Evolutionary conservation across 2,797 vertebrate genomes (phyloP).

Genomic region (Muraenolepis orangiensis): DNA sequence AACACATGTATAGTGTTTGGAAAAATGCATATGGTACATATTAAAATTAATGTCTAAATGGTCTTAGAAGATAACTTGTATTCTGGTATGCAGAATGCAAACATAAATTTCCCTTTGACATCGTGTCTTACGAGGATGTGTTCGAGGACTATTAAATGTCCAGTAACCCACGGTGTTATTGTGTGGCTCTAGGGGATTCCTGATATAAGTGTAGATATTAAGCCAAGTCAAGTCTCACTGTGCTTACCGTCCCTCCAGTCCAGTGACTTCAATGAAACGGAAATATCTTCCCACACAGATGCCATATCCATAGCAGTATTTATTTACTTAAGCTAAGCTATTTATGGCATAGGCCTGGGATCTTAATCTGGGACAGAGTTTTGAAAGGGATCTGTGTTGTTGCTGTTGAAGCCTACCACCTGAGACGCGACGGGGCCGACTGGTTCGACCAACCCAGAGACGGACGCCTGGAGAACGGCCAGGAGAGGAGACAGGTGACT

Average conservation of each 20-base stretch:
- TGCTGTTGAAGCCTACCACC: conserved; percentile 89
- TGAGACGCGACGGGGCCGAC: conserved; percentile 93
- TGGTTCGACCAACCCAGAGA: conserved; percentile 98
- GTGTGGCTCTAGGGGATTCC: background rate
- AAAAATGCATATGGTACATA: background rate
- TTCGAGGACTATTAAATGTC: background rate
- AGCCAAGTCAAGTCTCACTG: background rate
- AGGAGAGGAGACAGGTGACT: conserved; percentile 88
- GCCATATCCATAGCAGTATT: conserved; percentile 9
- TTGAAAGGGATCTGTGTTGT: conserved; percentile 52
- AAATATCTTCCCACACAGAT: background rate
- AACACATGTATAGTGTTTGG: no score
- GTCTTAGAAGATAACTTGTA: background rate
- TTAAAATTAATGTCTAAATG: background rate
- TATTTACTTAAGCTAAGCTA: conserved; percentile 7
- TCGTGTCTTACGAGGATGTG: background rate
- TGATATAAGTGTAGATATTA: conserved; percentile 4
- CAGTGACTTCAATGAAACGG: background rate
- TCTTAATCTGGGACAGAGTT: conserved; percentile 60
- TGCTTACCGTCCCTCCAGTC: background rate
- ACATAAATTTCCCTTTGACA: background rate
- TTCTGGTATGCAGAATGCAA: background rate
- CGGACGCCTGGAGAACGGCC: conserved; percentile 83
- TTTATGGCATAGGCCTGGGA: background rate
- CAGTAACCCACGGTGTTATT: background rate